These are phyloP conservation scores for Scaptomyza hsui DNA, from an alignment of 1,140 invertebrate species.

Conservation along the genomic window DNA sequence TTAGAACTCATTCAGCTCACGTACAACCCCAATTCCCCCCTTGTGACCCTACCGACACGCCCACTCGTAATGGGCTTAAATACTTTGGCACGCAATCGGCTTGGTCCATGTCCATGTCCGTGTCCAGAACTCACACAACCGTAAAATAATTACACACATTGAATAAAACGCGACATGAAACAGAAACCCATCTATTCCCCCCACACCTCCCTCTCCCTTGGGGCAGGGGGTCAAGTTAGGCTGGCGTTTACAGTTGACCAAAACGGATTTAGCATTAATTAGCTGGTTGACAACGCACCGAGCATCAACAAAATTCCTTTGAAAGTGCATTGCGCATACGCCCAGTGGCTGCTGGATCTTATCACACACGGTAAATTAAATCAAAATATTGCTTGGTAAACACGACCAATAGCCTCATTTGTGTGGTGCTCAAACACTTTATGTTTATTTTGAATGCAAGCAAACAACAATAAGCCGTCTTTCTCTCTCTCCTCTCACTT, in stretches of 20 bases:
- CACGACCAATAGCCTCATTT: slow-evolving; percentile 6
- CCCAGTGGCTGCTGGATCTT: slow-evolving; percentile 6
- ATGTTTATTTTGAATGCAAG: slow-evolving; percentile 19
- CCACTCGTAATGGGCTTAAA: slow-evolving; percentile 42
- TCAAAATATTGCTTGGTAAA: slow-evolving; percentile 35
- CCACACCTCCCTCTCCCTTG: background rate
- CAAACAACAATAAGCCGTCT: slow-evolving; percentile 2
- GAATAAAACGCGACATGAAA: slow-evolving; percentile 71
- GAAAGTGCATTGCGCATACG: slow-evolving; percentile 41
- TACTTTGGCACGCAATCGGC: slow-evolving; percentile 52
- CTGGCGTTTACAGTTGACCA: slow-evolving; percentile 51
- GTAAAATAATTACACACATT: slow-evolving; percentile 77
- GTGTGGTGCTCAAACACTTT: slow-evolving; percentile 14
- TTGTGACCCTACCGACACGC: background rate
- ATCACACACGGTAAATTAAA: slow-evolving; percentile 31
- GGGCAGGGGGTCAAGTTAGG: background rate
- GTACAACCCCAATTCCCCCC: slow-evolving; percentile 19
- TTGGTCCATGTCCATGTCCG: slow-evolving; percentile 46
- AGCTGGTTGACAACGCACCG: slow-evolving; percentile 56
- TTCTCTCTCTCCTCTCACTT: slow-evolving; percentile 12
- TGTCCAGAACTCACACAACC: slow-evolving; percentile 35
- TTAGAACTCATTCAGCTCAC: slow-evolving; percentile 61
- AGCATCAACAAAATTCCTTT: slow-evolving; percentile 12
- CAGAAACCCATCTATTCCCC: slow-evolving; percentile 22
- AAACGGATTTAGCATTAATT: slow-evolving; percentile 79